Base-by-base conservation (phyloP, 2,888 invertebrate genomes). In the Chrysolina oricalcia region DNA sequence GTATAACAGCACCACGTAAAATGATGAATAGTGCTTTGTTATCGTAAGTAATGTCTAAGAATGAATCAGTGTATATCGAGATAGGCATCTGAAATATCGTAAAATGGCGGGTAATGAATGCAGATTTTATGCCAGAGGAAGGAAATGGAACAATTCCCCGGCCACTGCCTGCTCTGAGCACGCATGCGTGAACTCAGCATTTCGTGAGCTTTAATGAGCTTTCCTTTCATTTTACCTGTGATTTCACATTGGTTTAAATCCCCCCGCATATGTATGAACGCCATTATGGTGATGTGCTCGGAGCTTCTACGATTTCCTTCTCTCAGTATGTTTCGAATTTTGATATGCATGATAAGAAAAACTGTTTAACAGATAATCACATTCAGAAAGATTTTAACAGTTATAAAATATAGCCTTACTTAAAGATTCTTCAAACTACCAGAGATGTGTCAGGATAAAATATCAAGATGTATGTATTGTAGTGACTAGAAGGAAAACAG, bases 101-200 rank as follows among this genome's bases (percentile, higher is more conserved):
- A 86, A 87, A 87, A 87, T 86, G 87, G 86, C 85, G 86, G 83
- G 79, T 84, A 86, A 86, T 84, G 80, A 84, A 87, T 86, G 86
- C 84, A 77, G 48, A 77, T 77, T 77, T 70, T 62, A 72, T 53
- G 40, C 69, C 83, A 82, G 78, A 87, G 87, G 88, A 87, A 88
- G 87, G 88, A 87, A 88, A 85, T 86, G 83, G 85, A 83, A 81
- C 85, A 86, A 86, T 86, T 87, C 85, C 84, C 85, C 86, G 86
- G 86, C 83, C 86, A 86, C 84, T 84, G 85, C 83, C 83, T 80
- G 82, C 84, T 86, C 73, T 85, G 86, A 82, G 81, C 85, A 84
- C 86, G 86, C 86, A 85, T 86, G 86, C 87, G 87, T 85, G 78
- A 81, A 81, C 81, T 79, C 81, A 72, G 81, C 83, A 81, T 73